Percentiles rank a stretch among this genome's conserved stretches.
Conservation (phyloP, 2,797 vertebrate genomes). For the Squalus acanthias region DNA sequence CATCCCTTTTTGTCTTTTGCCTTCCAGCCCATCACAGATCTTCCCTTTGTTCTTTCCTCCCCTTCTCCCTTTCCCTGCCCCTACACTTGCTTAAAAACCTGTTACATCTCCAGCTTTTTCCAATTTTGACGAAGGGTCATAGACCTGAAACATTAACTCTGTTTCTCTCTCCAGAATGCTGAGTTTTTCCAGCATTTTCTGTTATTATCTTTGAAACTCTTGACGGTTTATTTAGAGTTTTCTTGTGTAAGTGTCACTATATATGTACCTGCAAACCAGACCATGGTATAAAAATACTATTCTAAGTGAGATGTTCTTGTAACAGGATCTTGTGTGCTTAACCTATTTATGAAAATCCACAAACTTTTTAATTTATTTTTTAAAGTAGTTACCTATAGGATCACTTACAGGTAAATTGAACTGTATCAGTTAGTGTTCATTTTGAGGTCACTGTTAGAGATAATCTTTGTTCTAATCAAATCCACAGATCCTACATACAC, state of each 20-base stretch:
- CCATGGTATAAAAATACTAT: background rate
- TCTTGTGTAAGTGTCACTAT: background rate
- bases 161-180: too few relatives aligned
- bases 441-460: background rate
- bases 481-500: slow-evolving; percentile 68
- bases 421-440: background rate
- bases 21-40: too few relatives aligned
- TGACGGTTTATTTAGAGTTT: background rate
- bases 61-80: too few relatives aligned
- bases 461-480: background rate
- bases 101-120: too few relatives aligned
- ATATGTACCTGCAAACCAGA: background rate
- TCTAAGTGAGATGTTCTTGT: background rate
- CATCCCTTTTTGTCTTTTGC: too few relatives aligned
- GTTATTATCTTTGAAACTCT: background rate
- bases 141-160: too few relatives aligned
- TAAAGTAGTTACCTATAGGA: background rate
- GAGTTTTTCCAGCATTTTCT: too few relatives aligned
- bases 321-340: background rate
- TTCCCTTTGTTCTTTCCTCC: too few relatives aligned
- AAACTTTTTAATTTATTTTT: background rate
- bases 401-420: background rate
- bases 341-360: background rate
- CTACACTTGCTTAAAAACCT: too few relatives aligned
- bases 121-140: too few relatives aligned